These are phyloP conservation scores for Telmatherina bonti DNA, from an alignment of 2,797 vertebrate genomes.

Conservation along the genomic window DNA sequence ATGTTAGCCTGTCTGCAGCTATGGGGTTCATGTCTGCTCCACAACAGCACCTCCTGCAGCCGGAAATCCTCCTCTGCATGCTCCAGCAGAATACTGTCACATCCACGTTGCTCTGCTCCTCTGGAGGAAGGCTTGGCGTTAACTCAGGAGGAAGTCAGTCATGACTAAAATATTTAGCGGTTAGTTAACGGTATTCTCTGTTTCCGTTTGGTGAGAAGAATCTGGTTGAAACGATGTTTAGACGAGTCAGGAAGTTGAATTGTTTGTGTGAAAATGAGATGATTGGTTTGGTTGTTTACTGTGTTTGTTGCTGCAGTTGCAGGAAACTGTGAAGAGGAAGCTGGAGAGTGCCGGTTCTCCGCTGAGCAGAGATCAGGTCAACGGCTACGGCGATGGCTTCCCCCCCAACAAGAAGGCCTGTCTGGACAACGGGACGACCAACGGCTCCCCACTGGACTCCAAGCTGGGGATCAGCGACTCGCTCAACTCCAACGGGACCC, in stretches of 20 bases:
- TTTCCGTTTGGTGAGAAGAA: too few species aligned
- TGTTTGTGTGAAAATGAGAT: neutral
- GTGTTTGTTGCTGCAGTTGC: slow-evolving; percentile 83
- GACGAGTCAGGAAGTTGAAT: too few species aligned
- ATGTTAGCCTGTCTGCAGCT: too few species aligned
- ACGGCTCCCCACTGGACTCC: slow-evolving; percentile 89
- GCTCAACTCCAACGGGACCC: slow-evolving; percentile 85
- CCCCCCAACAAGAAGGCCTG: slow-evolving; percentile 90
- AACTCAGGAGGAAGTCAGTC: too few species aligned
- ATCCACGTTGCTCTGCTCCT: neutral
- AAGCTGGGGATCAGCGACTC: slow-evolving; percentile 82
- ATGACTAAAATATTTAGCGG: too few species aligned
- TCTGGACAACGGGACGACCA: slow-evolving; percentile 86
- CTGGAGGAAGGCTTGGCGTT: too few species aligned
- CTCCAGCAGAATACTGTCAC: too few species aligned
- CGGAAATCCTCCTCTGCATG: neutral
- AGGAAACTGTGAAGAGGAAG: slow-evolving; percentile 96
- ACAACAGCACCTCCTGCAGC: slow-evolving; percentile 31
- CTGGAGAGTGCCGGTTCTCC: slow-evolving; percentile 89
- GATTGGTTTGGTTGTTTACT: neutral
- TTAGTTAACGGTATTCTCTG: too few species aligned
- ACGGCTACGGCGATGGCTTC: slow-evolving; percentile 91
- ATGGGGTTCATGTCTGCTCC: neutral
- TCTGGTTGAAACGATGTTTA: too few species aligned
- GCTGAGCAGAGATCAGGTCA: slow-evolving; percentile 89